Evolutionary conservation across 2,113 vertebrate species (phyloP), one percentile per base, ranked within the genome.

Genomic region (Myocastor coypus): DNA sequence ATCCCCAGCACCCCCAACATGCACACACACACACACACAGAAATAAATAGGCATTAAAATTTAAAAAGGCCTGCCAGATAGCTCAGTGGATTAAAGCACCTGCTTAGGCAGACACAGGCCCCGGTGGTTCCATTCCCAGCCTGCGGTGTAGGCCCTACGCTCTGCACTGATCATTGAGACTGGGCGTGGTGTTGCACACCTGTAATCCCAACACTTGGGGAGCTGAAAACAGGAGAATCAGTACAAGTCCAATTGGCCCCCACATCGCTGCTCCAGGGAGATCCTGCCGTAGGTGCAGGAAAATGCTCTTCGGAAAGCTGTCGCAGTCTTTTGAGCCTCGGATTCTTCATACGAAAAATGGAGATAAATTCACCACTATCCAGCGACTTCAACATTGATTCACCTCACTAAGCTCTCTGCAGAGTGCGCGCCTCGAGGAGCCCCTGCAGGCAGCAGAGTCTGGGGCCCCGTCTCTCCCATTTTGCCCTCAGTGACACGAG

Each of bases 401-500:
- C 66, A 30, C 84, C 40, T 12, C 42, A 2, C 61, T 17, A 11
- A 46, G 81, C 13, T 37, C 85, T 9, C 5, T 6, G 5, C 26
- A 46, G 24, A 50, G 14, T 3, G 42, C 7, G 14, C 22, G 66
- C 71, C 59, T 17, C 64, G 2, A 46, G 28, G 34, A 26, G 16
- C 28, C 0, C 0, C 7, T 11, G 32, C 0, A 0, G 12, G 52
- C 42, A 7, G 19, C 20, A 20, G 77, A 13, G 26, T 24, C 28
- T 3, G 4, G 17, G 0, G 10, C 32, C 6, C 61, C 13, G 2
- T 7, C 5, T 5, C 63, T 68, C 32, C 42, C 50, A 12, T 1
- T 73, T 28, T 6, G 5, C 66, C 34, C 16, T 42, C 59, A 22
- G 0, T 11, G 0, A 1, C 1, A 0, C 0, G 0, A 24, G 7